Percentiles rank a stretch among this genome's conserved stretches.
Conservation (phyloP, 2,888 invertebrate species). For the Acleris cristana region DNA sequence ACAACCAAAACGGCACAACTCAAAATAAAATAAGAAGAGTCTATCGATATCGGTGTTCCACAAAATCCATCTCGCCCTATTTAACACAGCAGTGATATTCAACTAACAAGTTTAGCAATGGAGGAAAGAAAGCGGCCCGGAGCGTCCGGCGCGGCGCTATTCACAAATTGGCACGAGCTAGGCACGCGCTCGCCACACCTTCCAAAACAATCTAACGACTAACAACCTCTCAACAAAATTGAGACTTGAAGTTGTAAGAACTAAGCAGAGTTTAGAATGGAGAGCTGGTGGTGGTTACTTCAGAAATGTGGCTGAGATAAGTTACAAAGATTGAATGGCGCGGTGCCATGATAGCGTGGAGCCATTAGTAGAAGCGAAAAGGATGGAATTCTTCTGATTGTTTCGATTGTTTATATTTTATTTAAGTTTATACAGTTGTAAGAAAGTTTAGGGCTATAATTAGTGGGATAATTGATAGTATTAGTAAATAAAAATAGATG, state of each 20-base stretch:
- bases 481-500: background rate
- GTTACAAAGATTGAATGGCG: slow-evolving; percentile 76
- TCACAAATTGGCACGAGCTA: slow-evolving; percentile 83
- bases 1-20: background rate
- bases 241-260: slow-evolving; percentile 39
- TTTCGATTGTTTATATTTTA: slow-evolving; percentile 54
- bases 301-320: slow-evolving; percentile 46
- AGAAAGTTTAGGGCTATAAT: background rate
- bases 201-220: slow-evolving; percentile 49
- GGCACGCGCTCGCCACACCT: slow-evolving; percentile 66
- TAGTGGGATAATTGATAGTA: background rate
- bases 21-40: slow-evolving; percentile 19
- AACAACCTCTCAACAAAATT: slow-evolving; percentile 41
- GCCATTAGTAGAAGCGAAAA: slow-evolving; percentile 72
- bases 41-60: slow-evolving; percentile 55
- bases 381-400: slow-evolving; percentile 67
- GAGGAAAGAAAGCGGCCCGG: slow-evolving; percentile 80
- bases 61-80: slow-evolving; percentile 56
- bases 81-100: slow-evolving; percentile 73
- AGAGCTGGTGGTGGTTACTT: slow-evolving; percentile 38
- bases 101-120: slow-evolving; percentile 79
- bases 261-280: slow-evolving; percentile 39
- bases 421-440: slow-evolving; percentile 41
- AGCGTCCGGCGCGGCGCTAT: slow-evolving; percentile 79
- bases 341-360: slow-evolving; percentile 69